phyloP scores from a whole-genome alignment of 2,888 invertebrate species.

The Carterocephalus palaemon region DNA sequence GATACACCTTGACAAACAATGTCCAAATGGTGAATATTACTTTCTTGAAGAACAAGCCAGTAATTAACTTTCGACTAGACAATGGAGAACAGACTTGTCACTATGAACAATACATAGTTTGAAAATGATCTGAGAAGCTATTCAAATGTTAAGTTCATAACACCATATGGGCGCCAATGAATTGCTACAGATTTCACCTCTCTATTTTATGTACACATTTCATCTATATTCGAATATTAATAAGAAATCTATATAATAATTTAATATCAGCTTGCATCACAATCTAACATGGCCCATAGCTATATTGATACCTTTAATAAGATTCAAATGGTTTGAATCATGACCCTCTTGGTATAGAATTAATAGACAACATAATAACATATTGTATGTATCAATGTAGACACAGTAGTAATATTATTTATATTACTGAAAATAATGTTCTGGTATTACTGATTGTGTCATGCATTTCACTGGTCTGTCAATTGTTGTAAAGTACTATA shows the following conservation, averaged over 20 bases:
- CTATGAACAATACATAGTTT: constrained; percentile 48
- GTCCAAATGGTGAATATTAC: constrained; percentile 30
- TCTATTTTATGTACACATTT: constrained; percentile 1
- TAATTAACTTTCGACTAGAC: constrained; percentile 32
- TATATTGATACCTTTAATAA: constrained; percentile 7
- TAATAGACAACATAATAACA: too few relatives aligned
- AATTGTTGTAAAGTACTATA: constrained; percentile 1
- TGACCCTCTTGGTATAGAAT: too few relatives aligned
- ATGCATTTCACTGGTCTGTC: constrained; percentile 11
- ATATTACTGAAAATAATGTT: not conserved
- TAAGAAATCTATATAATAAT: too few relatives aligned
- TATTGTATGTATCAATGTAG: too few relatives aligned
- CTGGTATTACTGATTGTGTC: constrained; percentile 8
- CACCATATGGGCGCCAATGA: constrained; percentile 2
- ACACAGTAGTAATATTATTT: too few relatives aligned
- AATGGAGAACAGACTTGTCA: constrained; percentile 43
- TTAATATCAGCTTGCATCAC: constrained; percentile 4
- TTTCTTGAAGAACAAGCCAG: constrained; percentile 21
- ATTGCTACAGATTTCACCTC: constrained; percentile 1
- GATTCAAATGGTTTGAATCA: not conserved
- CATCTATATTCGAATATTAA: not conserved
- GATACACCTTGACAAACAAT: constrained; percentile 33
- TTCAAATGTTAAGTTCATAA: constrained; percentile 4
- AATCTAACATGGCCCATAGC: constrained; percentile 4
- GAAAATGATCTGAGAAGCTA: constrained; percentile 46